These are phyloP conservation scores for Neostethus bicornis DNA, from an alignment of 2,797 vertebrate species.

Conservation along the genomic window DNA sequence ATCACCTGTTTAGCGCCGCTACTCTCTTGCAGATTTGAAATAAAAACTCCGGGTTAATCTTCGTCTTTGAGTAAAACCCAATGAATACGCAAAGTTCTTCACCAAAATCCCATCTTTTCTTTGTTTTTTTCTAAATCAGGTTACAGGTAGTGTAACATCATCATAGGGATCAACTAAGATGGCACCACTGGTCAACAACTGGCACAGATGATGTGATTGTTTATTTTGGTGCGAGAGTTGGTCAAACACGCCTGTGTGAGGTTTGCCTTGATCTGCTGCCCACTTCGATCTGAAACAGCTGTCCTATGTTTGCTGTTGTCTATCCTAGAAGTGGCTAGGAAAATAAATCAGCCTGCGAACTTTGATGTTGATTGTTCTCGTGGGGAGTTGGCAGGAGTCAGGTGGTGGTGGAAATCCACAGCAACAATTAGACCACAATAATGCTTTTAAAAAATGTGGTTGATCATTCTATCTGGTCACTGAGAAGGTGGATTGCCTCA, in stretches of 20 bases:
- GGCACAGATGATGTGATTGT: slow-evolving; percentile 19
- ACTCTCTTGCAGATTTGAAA: too few species aligned
- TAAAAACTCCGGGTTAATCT: too few species aligned
- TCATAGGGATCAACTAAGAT: neutral
- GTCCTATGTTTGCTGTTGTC: slow-evolving; percentile 57
- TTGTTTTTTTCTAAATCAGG: neutral
- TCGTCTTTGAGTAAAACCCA: too few species aligned
- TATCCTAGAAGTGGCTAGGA: slow-evolving; percentile 28
- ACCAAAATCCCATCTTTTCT: neutral
- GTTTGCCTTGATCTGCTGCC: slow-evolving; percentile 12
- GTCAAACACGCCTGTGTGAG: slow-evolving; percentile 49
- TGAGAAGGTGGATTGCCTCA: slow-evolving; percentile 8
- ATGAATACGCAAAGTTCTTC: neutral
- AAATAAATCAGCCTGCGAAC: slow-evolving; percentile 34
- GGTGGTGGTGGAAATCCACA: slow-evolving; percentile 15
- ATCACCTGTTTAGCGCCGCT: too few species aligned
- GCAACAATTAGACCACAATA: slow-evolving; percentile 30
- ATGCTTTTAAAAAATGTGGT: slow-evolving; percentile 41
- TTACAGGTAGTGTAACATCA: neutral
- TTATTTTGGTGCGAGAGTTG: slow-evolving; percentile 18
- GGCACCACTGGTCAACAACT: slow-evolving; percentile 7
- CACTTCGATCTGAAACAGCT: slow-evolving; percentile 62
- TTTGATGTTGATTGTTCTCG: slow-evolving; percentile 59
- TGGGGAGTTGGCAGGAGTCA: slow-evolving; percentile 10
- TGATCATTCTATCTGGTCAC: slow-evolving; percentile 24